Conservation (phyloP, 2,888 invertebrate genomes). For the Oscheius onirici region DNA sequence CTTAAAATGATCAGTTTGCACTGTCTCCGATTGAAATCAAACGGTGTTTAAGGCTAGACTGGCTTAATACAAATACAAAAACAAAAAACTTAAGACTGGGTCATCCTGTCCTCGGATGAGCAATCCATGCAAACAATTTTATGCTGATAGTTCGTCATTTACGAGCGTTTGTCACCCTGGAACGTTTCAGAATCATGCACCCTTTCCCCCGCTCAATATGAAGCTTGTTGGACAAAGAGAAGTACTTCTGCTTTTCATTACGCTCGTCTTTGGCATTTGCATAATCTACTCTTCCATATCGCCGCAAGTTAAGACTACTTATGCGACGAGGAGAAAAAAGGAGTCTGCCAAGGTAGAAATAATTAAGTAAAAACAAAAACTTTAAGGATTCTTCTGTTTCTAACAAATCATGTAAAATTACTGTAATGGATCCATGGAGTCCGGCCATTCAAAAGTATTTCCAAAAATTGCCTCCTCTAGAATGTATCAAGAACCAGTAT, state of each 20-base stretch:
- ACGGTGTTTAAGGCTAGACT: no score
- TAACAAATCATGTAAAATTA: conserved; percentile 35
- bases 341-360: background rate
- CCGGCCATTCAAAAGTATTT: conserved; percentile 53
- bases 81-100: no score
- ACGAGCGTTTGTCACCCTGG: no score
- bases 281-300: conserved; percentile 6
- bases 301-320: conserved; percentile 3
- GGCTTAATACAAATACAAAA: no score
- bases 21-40: no score
- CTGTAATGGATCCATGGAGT: conserved; percentile 66
- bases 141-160: no score
- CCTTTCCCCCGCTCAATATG: background rate
- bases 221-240: background rate
- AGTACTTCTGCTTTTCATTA: conserved; percentile 11
- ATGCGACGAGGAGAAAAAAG: background rate
- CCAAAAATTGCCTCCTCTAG: conserved; percentile 38
- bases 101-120: no score
- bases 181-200: background rate
- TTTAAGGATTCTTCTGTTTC: conserved; percentile 1
- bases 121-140: no score
- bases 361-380: background rate
- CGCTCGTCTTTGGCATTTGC: background rate
- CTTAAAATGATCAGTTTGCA: no score
- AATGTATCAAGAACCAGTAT: conserved; percentile 57